Evolutionary conservation across 2,797 vertebrate species (phyloP), one percentile per base, ranked within the genome.

Genomic region (Neosilurus hyrtlii): DNA sequence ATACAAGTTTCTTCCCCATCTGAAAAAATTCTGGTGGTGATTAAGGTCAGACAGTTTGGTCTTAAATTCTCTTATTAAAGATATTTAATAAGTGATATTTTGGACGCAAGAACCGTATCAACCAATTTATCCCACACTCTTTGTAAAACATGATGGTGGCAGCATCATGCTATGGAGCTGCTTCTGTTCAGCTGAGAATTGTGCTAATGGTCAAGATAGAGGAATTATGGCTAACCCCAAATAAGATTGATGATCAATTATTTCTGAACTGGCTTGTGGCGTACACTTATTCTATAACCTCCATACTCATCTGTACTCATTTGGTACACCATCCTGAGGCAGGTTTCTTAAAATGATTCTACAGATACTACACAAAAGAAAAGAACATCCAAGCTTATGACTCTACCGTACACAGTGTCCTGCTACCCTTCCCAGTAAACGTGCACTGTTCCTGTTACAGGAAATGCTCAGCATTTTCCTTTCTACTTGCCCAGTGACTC

Each of bases 391-490:
- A 26, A 61, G 22, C 54, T 68, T 67, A 30, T 78, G 22, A 79
- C 65, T 82, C 49, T 62, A 35, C 35, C 9, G 68, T 52, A 83
- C 54, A 81, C 51, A 79, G 54, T 43, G 26, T 81, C 26, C 77
- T 63, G 26, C 37, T 67, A 61, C 15, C 16, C 52, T 82, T 86
- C 43, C 65, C 70, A 67, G 76, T 54, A 86, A 89, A 88, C 85
- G 63, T 81, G 84, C 78, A 73, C 70, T 14, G 30, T 62, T 87
- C 86, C 86, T 78, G 51, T 86, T 83, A 85, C 67, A 89, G 86
- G 66, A 88, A 89, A 43, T 1, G 2, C 79, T 87, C 86, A 71
- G 65, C 26, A 84, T 75, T 81, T 72, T 85, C 62, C 71, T 78
- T 84, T 80, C 22, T 85, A 86, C 86, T 79, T 78, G 66, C 71